Conservation (phyloP, 2,888 invertebrate genomes). For the Holacanthella duospinosa region DNA sequence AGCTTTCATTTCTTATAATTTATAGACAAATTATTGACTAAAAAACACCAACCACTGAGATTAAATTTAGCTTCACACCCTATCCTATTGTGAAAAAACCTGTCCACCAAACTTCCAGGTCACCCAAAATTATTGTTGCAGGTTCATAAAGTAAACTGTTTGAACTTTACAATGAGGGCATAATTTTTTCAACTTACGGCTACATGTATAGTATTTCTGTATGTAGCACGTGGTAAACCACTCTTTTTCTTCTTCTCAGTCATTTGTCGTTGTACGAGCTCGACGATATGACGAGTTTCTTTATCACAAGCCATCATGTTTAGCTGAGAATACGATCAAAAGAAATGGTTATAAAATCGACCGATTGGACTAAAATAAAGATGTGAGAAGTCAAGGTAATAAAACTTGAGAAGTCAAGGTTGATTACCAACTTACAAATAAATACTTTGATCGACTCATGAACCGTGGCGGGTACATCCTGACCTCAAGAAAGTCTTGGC, state of each 20-base stretch:
- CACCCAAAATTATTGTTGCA: too few species aligned
- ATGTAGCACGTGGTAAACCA: background rate
- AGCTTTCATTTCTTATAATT: too few species aligned
- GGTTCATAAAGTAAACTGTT: too few species aligned
- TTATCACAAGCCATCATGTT: background rate
- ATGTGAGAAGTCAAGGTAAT: too few species aligned
- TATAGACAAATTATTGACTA: too few species aligned
- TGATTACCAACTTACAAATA: conserved; percentile 5
- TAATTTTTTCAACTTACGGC: conserved; percentile 4
- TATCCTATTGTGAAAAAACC: too few species aligned
- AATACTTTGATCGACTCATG: too few species aligned
- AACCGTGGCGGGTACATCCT: conserved; percentile 2
- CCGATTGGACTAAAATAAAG: background rate
- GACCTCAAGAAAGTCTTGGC: conserved; percentile 3
- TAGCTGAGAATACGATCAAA: background rate
- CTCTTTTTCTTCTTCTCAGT: background rate
- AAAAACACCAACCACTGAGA: too few species aligned
- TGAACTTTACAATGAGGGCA: too few species aligned
- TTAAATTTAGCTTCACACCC: too few species aligned
- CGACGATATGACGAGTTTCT: background rate
- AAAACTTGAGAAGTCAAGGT: too few species aligned
- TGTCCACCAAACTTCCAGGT: too few species aligned
- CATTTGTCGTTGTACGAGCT: background rate
- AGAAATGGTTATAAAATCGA: background rate
- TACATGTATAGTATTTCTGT: background rate